Evolutionary conservation across 2,113 vertebrate species (phyloP).

Genomic region (Elephas maximus): DNA sequence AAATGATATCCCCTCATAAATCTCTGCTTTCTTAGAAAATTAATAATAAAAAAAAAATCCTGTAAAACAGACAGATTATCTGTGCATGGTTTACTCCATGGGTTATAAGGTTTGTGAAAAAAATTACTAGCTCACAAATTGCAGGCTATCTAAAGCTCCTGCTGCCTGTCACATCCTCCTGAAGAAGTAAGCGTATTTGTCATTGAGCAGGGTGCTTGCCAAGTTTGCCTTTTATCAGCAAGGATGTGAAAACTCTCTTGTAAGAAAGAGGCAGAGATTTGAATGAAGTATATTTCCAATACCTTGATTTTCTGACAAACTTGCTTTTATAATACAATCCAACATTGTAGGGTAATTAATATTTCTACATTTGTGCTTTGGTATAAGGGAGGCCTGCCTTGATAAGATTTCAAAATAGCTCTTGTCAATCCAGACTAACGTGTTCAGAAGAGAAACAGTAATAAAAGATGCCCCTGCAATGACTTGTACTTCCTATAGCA

Average conservation of each 20-base stretch:
- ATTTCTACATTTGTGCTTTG: not conserved
- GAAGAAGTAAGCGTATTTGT: not conserved
- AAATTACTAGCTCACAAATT: not conserved
- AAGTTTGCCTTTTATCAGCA: not conserved
- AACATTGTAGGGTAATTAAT: not conserved
- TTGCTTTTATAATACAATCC: slow-evolving; percentile 3
- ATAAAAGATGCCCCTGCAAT: not conserved
- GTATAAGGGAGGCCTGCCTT: not conserved
- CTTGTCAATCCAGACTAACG: not conserved
- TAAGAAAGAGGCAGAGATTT: not conserved
- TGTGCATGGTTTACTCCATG: slow-evolving; percentile 4
- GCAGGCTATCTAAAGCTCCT: not conserved
- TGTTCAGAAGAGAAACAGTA: not conserved
- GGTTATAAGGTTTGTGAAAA: not conserved
- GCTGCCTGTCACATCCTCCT: not conserved
- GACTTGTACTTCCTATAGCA: not conserved
- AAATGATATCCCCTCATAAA: slow-evolving; percentile 3
- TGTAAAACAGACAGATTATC: slow-evolving; percentile 22
- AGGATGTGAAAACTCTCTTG: not conserved
- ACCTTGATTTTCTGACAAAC: not conserved
- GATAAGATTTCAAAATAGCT: slow-evolving; percentile 30
- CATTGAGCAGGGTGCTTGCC: not conserved
- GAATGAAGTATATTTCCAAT: not conserved
- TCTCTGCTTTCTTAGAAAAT: slow-evolving; percentile 48
- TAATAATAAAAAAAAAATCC: slow-evolving; percentile 25